phyloP scores from a whole-genome alignment of 2,888 invertebrate species.

The Yponomeuta evonymella region DNA sequence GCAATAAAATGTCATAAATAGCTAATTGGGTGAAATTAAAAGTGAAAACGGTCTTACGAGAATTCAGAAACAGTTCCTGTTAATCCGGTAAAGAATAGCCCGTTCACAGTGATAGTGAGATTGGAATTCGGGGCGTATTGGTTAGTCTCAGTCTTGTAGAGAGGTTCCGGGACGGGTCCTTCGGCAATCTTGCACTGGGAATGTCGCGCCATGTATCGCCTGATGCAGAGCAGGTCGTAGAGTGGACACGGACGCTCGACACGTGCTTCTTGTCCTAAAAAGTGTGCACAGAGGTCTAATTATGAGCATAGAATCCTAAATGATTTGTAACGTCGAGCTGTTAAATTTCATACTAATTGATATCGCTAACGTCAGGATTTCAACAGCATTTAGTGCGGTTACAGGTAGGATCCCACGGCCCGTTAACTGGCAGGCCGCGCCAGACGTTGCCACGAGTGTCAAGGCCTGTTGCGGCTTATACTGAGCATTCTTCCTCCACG shows the following conservation, averaged over 20 bases:
- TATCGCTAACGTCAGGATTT: too few relatives aligned
- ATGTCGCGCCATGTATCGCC: conserved; percentile 23
- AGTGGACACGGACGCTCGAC: conserved; percentile 20
- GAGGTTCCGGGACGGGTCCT: conserved; percentile 26
- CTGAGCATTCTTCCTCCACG: too few relatives aligned
- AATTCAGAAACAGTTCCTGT: conserved; percentile 34
- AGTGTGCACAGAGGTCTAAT: neutral
- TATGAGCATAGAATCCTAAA: neutral
- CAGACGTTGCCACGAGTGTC: too few relatives aligned
- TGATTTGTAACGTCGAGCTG: too few relatives aligned
- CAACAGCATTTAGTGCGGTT: too few relatives aligned
- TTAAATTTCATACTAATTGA: too few relatives aligned
- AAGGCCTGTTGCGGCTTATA: too few relatives aligned
- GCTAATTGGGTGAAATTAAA: too few relatives aligned
- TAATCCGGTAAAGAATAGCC: conserved; percentile 28
- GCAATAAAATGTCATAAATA: too few relatives aligned
- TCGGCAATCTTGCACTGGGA: conserved; percentile 19
- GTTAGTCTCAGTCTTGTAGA: conserved; percentile 21
- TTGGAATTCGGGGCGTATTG: conserved; percentile 26
- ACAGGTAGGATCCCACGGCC: too few relatives aligned
- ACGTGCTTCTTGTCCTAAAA: conserved; percentile 1
- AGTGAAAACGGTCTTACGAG: conserved; percentile 28
- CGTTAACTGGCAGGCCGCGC: too few relatives aligned
- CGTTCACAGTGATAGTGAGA: conserved; percentile 24
- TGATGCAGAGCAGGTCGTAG: conserved; percentile 23